Percentiles rank a stretch among this genome's conserved stretches.
phyloP scores from a whole-genome alignment of 2,888 invertebrate species.

The Calephelis perditalis region DNA sequence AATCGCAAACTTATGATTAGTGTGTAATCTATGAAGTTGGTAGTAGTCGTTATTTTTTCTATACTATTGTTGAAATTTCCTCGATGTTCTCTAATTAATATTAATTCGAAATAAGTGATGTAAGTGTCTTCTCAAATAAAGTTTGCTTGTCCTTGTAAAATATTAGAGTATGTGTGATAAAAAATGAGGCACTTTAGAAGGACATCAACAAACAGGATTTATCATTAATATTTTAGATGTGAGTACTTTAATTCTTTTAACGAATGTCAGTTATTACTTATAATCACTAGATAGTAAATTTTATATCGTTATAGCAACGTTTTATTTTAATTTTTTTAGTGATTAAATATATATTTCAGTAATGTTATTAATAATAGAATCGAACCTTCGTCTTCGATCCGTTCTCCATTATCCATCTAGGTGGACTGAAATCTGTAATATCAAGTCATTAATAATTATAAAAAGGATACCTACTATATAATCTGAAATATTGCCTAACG shows the following conservation, averaged over 20 bases:
- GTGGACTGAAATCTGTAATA: too few relatives aligned
- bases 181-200: slow-evolving; percentile 13
- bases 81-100: slow-evolving; percentile 32
- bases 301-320: too few relatives aligned
- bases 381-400: too few relatives aligned
- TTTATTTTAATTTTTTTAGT: too few relatives aligned
- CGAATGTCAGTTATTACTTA: too few relatives aligned
- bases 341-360: too few relatives aligned
- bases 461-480: too few relatives aligned
- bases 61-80: slow-evolving; percentile 40
- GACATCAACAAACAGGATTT: slow-evolving; percentile 6
- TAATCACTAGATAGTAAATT: too few relatives aligned
- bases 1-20: slow-evolving; percentile 36
- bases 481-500: too few relatives aligned
- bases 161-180: slow-evolving; percentile 30
- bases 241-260: background rate
- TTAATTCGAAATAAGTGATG: slow-evolving; percentile 7
- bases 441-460: too few relatives aligned
- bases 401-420: too few relatives aligned
- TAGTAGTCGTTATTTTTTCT: slow-evolving; percentile 49
- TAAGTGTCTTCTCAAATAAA: slow-evolving; percentile 32
- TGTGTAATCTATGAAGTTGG: slow-evolving; percentile 43
- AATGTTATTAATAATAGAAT: too few relatives aligned
- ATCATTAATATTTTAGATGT: slow-evolving; percentile 1
- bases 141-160: slow-evolving; percentile 43